phyloP scores from a whole-genome alignment of 2,113 vertebrate genomes.

The Dipodomys stephensi region DNA sequence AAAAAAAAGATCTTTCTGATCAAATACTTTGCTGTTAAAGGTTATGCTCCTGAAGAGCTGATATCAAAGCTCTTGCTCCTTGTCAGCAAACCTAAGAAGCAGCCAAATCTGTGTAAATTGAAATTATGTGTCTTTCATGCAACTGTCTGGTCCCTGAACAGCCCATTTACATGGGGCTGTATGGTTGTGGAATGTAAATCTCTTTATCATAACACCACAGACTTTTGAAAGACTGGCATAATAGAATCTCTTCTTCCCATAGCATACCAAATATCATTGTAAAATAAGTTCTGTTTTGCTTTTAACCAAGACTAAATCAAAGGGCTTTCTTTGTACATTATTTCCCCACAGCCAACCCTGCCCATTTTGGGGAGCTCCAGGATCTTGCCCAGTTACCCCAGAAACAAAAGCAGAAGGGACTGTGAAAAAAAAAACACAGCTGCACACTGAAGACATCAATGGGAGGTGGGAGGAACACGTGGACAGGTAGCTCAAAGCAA shows the following conservation, averaged over 20 bases:
- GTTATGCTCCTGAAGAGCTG: conserved; percentile 49
- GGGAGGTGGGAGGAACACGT: neutral
- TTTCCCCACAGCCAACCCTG: neutral
- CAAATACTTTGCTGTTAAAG: conserved; percentile 42
- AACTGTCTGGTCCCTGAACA: conserved; percentile 52
- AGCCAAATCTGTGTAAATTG: conserved; percentile 50
- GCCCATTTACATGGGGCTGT: conserved; percentile 31
- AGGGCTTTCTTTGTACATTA: conserved; percentile 4
- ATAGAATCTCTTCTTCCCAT: conserved; percentile 60
- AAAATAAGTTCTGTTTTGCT: conserved; percentile 17
- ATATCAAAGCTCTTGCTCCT: conserved; percentile 10
- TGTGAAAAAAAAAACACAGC: neutral
- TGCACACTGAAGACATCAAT: neutral
- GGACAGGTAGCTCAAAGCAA: neutral
- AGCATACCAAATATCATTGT: conserved; percentile 15
- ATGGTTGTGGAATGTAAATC: conserved; percentile 12
- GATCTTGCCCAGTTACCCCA: neutral
- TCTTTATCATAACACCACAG: conserved; percentile 63
- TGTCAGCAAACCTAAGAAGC: conserved; percentile 61
- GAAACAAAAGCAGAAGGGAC: neutral
- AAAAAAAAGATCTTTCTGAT: neutral
- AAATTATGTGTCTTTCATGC: conserved; percentile 60
- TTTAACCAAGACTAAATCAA: conserved; percentile 56
- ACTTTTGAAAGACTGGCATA: conserved; percentile 62
- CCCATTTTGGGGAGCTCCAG: neutral